phyloP scores from a whole-genome alignment of 2,113 vertebrate species.

The Odocoileus virginianus region DNA sequence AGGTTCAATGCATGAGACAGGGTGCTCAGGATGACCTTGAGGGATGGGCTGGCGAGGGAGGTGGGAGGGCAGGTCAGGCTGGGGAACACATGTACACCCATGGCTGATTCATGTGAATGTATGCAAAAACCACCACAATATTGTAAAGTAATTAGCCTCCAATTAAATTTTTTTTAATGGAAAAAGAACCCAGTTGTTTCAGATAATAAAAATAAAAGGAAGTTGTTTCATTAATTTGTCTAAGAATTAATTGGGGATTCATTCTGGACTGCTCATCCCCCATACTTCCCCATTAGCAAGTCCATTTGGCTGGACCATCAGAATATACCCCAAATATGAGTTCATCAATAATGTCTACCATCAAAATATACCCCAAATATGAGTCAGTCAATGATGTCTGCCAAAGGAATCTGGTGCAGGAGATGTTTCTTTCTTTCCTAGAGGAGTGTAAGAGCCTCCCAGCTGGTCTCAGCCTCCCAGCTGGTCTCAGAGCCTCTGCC shows the following conservation, averaged over 20 bases:
- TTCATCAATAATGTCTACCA: too few relatives aligned
- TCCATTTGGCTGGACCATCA: not conserved
- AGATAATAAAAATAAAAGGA: not conserved
- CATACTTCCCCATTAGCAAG: not conserved
- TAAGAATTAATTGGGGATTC: not conserved
- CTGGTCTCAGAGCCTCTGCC: not conserved
- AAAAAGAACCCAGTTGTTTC: not conserved
- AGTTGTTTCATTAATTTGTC: not conserved
- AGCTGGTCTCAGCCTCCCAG: not conserved
- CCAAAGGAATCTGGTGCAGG: not conserved
- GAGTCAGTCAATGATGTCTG: not conserved
- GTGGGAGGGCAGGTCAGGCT: not conserved
- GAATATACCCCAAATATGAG: not conserved
- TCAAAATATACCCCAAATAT: not conserved
- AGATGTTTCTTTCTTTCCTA: not conserved
- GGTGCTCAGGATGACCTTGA: not conserved
- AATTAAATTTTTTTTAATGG: not conserved
- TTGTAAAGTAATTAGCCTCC: not conserved
- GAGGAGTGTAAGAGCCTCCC: not conserved
- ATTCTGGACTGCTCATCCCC: not conserved
- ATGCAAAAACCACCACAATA: not conserved
- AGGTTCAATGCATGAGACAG: not conserved
- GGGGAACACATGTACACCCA: not conserved
- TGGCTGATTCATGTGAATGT: not conserved
- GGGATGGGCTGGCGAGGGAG: rapidly evolving